Evolutionary conservation across 2,113 vertebrate genomes (phyloP), one percentile per base, ranked within the genome.

Genomic region (Nesoenas mayeri): DNA sequence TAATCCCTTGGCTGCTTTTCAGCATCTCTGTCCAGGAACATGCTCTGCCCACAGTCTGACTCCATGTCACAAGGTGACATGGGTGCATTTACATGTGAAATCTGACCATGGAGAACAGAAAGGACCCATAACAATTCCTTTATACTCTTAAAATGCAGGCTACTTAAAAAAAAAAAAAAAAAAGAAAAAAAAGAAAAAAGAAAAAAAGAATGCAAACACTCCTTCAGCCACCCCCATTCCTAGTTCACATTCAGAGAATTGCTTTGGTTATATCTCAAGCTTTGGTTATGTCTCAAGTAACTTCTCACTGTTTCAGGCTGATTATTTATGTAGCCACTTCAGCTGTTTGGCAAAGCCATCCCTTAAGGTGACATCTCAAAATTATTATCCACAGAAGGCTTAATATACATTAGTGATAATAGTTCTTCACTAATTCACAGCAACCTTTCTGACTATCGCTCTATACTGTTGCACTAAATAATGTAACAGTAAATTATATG

Each of bases 71-170:
- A 64, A 87, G 34, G 50, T 15, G 11, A 38, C 32, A 51, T 12
- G 9, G 1, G 15, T 32, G 17, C 18, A 38, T 44, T 58, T 53
- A 38, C 9, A 62, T 0, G 0, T 38, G n/a, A 72, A 87, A 84
- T 34, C 36, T 44, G 53, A 67, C 16, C 53, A 40, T 3, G 3
- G 16, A 50, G 36, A 75, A 53, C 11, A 71, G 16, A 62, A 57
- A 80, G 42, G 8, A 48, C 16, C 6, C 29, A 21, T 32, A 14
- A 53, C 0, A 1, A 53, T 62, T 53, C 28, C 66, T 38, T 47
- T 47, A 47, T 19, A 47, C 9, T 58, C 80, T 83, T 31, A 56
- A 86, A 83, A 40, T 18, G 2, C 32, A 11, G 15, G 48, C 17
- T 48, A 34, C 12, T 36, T 22, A 31, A 53, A 82, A 56, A 57